Evolutionary conservation across 1,140 invertebrate genomes (phyloP).

Genomic region (Dufourea novaeangliae): DNA sequence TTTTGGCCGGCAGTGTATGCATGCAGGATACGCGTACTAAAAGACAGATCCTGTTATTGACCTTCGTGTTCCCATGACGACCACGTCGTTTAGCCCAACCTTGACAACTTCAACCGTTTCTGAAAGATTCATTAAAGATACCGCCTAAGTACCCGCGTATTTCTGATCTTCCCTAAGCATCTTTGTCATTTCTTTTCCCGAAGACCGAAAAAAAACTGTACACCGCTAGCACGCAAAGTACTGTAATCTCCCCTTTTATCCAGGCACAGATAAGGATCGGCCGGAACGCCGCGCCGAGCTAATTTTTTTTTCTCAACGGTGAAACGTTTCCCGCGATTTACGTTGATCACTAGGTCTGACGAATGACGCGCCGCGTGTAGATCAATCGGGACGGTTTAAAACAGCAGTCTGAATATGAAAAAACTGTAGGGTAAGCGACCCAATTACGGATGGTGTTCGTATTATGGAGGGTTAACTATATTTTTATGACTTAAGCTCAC

Average conservation of each 20-base stretch:
- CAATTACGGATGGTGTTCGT: no score
- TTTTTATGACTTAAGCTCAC: no score
- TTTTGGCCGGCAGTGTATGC: no score
- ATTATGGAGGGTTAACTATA: no score
- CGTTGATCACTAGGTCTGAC: background rate
- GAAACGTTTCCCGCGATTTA: constrained; percentile 42
- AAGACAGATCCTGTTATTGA: no score
- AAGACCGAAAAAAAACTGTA: background rate
- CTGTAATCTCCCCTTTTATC: background rate
- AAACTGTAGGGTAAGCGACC: no score
- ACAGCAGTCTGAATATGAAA: no score
- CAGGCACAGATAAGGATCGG: constrained; percentile 4
- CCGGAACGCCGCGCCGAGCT: constrained; percentile 15
- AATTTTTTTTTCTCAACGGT: constrained; percentile 51
- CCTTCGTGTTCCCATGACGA: no score
- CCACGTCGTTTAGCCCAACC: no score
- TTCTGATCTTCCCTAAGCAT: background rate
- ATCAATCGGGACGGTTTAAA: background rate
- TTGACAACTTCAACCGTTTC: no score
- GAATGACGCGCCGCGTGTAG: constrained; percentile 2
- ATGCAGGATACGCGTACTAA: no score
- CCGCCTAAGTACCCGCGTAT: background rate
- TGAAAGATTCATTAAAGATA: no score
- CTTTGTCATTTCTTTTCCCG: background rate
- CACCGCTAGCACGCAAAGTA: background rate